A percentile compares a stretch with the other conserved stretches of the same genome.
Conservation (phyloP, 2,888 invertebrate species). For the Trichacis sp. region DNA sequence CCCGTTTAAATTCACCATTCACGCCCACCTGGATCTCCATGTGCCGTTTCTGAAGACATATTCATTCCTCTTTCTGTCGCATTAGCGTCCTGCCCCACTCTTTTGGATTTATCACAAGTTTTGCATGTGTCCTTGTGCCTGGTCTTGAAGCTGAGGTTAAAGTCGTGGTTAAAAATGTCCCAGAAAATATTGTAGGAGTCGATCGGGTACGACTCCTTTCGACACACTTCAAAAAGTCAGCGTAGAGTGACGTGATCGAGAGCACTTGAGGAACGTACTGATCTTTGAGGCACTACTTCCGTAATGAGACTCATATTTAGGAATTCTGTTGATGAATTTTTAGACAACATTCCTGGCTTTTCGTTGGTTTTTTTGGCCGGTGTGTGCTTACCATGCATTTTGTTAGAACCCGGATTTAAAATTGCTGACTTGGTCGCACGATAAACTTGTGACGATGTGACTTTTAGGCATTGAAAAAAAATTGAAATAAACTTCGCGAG, state of each 20-base stretch:
- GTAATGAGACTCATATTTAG: neutral
- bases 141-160: neutral
- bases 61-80: no score
- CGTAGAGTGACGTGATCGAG: neutral
- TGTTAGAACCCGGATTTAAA: no score
- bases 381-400: no score
- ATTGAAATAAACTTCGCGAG: no score
- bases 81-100: no score
- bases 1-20: no score
- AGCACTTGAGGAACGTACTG: neutral
- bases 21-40: no score
- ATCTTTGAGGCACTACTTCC: neutral
- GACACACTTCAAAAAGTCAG: neutral
- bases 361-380: no score
- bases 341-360: neutral
- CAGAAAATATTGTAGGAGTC: neutral
- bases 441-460: no score
- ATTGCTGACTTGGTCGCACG: no score
- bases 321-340: neutral
- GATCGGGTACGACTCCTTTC: neutral
- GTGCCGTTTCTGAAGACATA: no score
- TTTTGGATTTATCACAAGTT: neutral
- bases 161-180: neutral
- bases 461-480: no score
- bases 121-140: constrained; percentile 3